These are phyloP conservation scores for Sprattus sprattus DNA, from an alignment of 2,113 vertebrate species.

Conservation along the genomic window DNA sequence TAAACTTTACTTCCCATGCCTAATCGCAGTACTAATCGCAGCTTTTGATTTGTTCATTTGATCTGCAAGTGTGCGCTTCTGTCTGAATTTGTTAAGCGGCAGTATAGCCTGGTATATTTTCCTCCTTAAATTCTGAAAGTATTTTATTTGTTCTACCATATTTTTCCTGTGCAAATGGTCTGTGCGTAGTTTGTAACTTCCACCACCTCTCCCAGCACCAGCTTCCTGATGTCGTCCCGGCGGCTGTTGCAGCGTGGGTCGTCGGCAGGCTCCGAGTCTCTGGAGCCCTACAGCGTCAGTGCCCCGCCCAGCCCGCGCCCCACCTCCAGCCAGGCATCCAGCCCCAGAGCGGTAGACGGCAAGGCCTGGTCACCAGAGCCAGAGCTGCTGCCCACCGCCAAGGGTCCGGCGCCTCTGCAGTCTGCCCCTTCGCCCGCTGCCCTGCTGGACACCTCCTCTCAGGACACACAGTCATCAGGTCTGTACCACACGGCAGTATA, in stretches of 20 bases:
- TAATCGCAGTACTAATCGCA: background rate
- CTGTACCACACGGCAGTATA: background rate
- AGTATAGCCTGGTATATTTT: background rate
- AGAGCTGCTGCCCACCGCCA: slow-evolving; percentile 51
- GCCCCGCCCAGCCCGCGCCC: slow-evolving; percentile 58
- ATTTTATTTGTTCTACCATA: background rate
- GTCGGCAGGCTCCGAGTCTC: slow-evolving; percentile 56
- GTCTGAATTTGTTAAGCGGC: background rate
- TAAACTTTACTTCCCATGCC: slow-evolving; percentile 10
- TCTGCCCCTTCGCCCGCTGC: slow-evolving; percentile 61
- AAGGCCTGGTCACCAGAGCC: slow-evolving; percentile 45
- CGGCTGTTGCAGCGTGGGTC: slow-evolving; percentile 59
- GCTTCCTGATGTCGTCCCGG: slow-evolving; percentile 69
- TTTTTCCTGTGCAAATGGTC: background rate
- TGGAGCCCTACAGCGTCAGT: slow-evolving; percentile 40
- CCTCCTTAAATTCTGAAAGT: background rate
- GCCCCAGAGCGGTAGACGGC: slow-evolving; percentile 58
- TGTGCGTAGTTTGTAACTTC: background rate
- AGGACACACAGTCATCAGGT: slow-evolving; percentile 77
- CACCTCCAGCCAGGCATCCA: slow-evolving; percentile 65
- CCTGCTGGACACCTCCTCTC: slow-evolving; percentile 70
- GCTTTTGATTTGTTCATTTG: background rate
- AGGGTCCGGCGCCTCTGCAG: slow-evolving; percentile 36
- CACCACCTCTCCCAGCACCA: slow-evolving; percentile 60
- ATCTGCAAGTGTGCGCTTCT: background rate